These are phyloP conservation scores for Speoplatyrhinus poulsoni DNA, from an alignment of 2,113 vertebrate species.

Conservation along the genomic window DNA sequence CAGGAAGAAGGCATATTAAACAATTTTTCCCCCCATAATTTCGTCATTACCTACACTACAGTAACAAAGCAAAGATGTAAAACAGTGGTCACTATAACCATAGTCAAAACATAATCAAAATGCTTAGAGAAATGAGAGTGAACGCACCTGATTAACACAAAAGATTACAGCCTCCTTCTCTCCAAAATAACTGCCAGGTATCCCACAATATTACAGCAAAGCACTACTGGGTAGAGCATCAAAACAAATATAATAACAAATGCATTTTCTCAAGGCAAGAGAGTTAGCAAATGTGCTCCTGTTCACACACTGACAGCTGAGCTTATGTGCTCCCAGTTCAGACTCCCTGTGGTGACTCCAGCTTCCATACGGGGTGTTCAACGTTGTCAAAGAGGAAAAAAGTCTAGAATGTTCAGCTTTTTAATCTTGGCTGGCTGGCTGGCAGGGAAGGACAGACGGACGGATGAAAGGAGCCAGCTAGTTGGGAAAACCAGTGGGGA, in stretches of 20 bases:
- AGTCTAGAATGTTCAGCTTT: slow-evolving; percentile 30
- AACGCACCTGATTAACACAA: too few relatives aligned
- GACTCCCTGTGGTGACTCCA: slow-evolving; percentile 11
- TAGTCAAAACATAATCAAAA: too few relatives aligned
- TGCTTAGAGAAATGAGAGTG: too few relatives aligned
- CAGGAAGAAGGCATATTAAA: too few relatives aligned
- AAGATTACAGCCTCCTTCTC: too few relatives aligned
- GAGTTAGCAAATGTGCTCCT: background rate
- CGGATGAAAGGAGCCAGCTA: slow-evolving; percentile 33
- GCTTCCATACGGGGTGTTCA: slow-evolving; percentile 1
- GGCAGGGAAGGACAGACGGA: slow-evolving; percentile 21
- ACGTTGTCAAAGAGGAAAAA: background rate
- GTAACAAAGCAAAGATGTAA: too few relatives aligned
- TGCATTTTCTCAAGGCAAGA: background rate
- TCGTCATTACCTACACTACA: too few relatives aligned
- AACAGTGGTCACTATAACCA: too few relatives aligned
- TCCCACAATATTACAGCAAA: too few relatives aligned
- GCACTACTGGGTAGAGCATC: background rate
- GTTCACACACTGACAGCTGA: background rate
- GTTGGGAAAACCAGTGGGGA: slow-evolving; percentile 38
- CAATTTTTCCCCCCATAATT: too few relatives aligned
- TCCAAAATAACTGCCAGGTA: too few relatives aligned
- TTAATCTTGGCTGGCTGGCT: slow-evolving; percentile 42
- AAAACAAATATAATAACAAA: slow-evolving; percentile 2
- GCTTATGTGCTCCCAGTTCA: slow-evolving; percentile 21